Evolutionary conservation across 2,797 vertebrate genomes (phyloP).

Genomic region (Lates japonicus): DNA sequence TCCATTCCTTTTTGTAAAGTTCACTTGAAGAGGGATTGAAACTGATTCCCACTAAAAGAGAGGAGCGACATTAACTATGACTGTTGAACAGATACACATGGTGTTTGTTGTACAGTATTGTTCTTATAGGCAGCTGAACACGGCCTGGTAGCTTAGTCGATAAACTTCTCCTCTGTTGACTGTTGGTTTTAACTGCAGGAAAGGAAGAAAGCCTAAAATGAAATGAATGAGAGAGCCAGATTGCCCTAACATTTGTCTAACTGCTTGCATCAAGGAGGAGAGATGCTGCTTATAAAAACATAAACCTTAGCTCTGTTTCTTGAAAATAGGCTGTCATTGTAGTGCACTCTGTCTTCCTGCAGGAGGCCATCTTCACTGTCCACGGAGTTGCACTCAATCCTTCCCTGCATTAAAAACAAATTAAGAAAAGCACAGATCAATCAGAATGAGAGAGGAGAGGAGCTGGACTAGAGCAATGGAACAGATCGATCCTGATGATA

Average conservation of each 20-base stretch:
- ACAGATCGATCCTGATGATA: neutral
- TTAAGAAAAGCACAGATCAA: neutral
- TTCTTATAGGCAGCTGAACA: neutral
- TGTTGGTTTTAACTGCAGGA: constrained; percentile 84
- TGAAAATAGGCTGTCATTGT: constrained; percentile 86
- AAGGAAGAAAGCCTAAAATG: constrained; percentile 82
- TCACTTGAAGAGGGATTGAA: constrained; percentile 52
- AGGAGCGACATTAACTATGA: neutral
- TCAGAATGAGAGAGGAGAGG: neutral
- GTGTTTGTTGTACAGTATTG: neutral
- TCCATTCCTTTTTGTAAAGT: constrained; percentile 59
- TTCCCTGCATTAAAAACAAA: constrained; percentile 54
- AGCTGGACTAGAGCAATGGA: neutral
- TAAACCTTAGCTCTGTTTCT: constrained; percentile 82
- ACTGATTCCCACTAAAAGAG: constrained; percentile 81
- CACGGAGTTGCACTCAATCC: no score
- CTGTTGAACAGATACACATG: neutral
- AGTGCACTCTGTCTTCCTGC: constrained; percentile 74
- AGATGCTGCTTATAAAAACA: neutral
- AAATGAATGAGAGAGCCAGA: neutral
- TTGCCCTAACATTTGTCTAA: neutral
- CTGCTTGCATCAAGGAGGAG: neutral
- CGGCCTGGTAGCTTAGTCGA: constrained; percentile 87
- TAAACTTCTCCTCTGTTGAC: constrained; percentile 67
- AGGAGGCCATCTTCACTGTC: no score